A percentile compares a stretch with the other conserved stretches of the same genome.
Evolutionary conservation across 2,797 vertebrate genomes (phyloP).

Genomic region (Amazonetta brasiliensis): DNA sequence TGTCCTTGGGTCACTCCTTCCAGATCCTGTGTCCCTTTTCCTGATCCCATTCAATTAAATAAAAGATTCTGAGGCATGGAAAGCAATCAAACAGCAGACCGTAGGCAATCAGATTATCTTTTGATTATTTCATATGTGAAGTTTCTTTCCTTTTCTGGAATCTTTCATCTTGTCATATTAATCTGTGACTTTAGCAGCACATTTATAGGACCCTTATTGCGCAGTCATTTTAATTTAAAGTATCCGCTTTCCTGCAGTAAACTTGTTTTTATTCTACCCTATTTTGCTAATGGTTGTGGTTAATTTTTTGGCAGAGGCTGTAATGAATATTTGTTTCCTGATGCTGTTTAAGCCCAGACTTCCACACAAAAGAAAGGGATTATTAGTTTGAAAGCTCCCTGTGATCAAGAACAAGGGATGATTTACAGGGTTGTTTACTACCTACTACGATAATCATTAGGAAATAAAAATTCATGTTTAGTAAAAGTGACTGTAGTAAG

Average conservation of each 20-base stretch:
- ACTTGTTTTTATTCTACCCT: not conserved
- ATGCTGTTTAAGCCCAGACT: not conserved
- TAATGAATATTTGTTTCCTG: conserved; percentile 5
- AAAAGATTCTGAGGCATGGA: not conserved
- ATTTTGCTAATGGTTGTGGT: conserved; percentile 11
- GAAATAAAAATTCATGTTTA: conserved; percentile 7
- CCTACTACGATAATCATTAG: not conserved
- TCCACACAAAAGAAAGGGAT: not conserved
- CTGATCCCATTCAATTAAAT: not conserved
- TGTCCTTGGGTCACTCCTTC: not conserved
- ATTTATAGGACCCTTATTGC: not conserved
- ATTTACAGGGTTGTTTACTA: conserved; percentile 32
- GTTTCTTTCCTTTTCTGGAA: not conserved
- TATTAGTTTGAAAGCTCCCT: not conserved
- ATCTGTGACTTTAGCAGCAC: not conserved
- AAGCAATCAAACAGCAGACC: not conserved
- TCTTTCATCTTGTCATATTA: not conserved
- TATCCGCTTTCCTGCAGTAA: not conserved
- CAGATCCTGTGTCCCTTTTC: not conserved
- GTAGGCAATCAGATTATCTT: not conserved
- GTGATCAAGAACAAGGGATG: not conserved
- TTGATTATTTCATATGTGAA: not conserved
- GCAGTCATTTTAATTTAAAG: not conserved
- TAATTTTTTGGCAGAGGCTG: conserved; percentile 39
- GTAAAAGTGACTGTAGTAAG: not conserved